Evolutionary conservation across 2,797 vertebrate genomes (phyloP).

Genomic region (Acipenser ruthenus): DNA sequence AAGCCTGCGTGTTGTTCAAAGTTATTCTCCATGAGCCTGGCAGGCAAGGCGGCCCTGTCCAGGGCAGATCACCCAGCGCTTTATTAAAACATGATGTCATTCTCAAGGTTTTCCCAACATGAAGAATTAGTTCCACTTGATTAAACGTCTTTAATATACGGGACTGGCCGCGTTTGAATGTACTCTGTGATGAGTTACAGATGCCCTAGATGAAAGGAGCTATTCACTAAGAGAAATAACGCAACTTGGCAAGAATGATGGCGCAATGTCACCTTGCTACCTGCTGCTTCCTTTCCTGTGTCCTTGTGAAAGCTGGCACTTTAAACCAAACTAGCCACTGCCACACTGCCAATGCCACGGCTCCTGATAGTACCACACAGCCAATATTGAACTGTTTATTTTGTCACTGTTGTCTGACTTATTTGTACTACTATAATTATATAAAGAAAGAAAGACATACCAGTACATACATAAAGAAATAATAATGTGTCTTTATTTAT

Average conservation of each 20-base stretch:
- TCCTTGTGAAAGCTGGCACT: slow-evolving; percentile 11
- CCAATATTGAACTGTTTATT: no score
- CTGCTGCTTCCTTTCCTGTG: slow-evolving; percentile 20
- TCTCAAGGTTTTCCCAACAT: slow-evolving; percentile 15
- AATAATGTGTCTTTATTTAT: no score
- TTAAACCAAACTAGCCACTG: not conserved
- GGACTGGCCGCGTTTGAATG: slow-evolving; percentile 1
- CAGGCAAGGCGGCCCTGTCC: not conserved
- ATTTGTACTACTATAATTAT: no score
- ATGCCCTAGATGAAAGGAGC: slow-evolving; percentile 5
- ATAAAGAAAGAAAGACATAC: no score
- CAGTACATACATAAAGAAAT: no score
- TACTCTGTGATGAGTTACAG: not conserved
- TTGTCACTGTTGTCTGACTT: no score
- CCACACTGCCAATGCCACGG: slow-evolving; percentile 14
- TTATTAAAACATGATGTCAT: slow-evolving; percentile 3
- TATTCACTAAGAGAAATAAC: not conserved
- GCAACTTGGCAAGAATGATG: slow-evolving; percentile 15
- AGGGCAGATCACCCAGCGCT: slow-evolving; percentile 9
- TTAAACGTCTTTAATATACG: not conserved
- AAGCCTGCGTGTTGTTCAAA: not conserved
- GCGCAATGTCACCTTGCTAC: slow-evolving; percentile 34
- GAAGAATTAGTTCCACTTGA: not conserved
- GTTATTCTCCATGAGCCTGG: not conserved
- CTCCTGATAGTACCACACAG: no score